phyloP scores from a whole-genome alignment of 2,797 vertebrate species.

The Sciaenops ocellatus region DNA sequence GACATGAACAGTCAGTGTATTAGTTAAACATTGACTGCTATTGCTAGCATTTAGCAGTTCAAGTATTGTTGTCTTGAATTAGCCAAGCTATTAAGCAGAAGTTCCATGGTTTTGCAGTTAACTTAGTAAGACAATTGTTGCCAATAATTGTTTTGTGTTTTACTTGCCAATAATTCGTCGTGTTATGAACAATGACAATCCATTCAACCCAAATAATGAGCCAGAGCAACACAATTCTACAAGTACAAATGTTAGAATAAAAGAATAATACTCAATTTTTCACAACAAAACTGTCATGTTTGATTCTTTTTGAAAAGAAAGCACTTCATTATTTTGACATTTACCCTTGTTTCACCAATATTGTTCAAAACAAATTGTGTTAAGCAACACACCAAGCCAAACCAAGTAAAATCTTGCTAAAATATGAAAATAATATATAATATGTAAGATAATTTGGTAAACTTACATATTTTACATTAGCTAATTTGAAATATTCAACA shows the following conservation, averaged over 20 bases:
- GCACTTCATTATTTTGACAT: neutral
- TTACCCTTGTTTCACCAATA: neutral
- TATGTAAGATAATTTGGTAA: neutral
- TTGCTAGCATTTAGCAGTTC: neutral
- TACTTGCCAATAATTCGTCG: neutral
- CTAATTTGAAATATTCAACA: neutral
- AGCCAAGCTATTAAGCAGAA: neutral
- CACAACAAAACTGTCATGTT: neutral
- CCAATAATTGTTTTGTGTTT: neutral
- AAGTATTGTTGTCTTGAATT: neutral
- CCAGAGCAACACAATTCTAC: neutral
- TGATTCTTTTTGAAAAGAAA: neutral
- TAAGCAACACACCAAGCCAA: neutral
- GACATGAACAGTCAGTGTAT: neutral
- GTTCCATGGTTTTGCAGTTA: neutral
- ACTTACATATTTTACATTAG: neutral
- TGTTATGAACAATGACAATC: neutral
- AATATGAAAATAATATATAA: too few relatives aligned
- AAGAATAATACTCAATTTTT: neutral
- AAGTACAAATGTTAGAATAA: neutral
- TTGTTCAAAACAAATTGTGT: too few relatives aligned
- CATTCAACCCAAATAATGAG: neutral
- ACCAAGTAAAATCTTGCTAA: neutral
- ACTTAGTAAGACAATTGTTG: neutral
- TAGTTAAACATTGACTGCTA: neutral